Conservation (phyloP, 2,888 invertebrate genomes). For the Oscheius sp. region DNA sequence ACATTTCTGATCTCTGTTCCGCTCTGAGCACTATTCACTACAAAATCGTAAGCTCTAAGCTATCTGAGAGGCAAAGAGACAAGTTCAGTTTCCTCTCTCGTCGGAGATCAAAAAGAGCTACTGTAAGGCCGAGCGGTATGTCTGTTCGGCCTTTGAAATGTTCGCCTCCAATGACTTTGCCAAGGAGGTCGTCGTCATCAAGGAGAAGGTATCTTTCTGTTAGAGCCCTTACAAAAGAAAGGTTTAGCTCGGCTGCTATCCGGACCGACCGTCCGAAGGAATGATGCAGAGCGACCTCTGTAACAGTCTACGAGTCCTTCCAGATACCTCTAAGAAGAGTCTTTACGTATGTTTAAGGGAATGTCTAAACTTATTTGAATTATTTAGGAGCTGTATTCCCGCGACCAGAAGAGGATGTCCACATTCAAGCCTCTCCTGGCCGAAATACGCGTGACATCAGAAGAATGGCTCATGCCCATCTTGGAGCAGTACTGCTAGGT, state of each 20-base stretch:
- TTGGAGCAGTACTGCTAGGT: slow-evolving; percentile 15
- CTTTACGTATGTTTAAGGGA: background rate
- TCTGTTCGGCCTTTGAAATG: slow-evolving; percentile 23
- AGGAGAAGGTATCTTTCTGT: background rate
- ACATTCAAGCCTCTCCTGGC: slow-evolving; percentile 7
- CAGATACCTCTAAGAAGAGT: slow-evolving; percentile 1
- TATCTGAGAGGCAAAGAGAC: background rate
- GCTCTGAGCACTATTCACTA: slow-evolving; percentile 8
- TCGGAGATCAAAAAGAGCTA: slow-evolving; percentile 18
- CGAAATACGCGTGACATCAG: background rate
- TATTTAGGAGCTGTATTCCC: slow-evolving; percentile 4
- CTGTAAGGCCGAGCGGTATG: background rate
- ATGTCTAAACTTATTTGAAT: no score
- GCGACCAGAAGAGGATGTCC: slow-evolving; percentile 6
- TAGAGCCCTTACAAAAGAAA: background rate
- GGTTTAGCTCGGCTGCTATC: slow-evolving; percentile 27
- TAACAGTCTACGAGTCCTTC: slow-evolving; percentile 19
- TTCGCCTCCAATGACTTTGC: slow-evolving; percentile 22
- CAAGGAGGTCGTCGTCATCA: slow-evolving; percentile 21
- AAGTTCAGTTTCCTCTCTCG: slow-evolving; percentile 24
- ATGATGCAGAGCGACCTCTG: slow-evolving; percentile 2
- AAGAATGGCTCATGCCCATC: slow-evolving; percentile 18
- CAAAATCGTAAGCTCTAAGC: slow-evolving; percentile 14
- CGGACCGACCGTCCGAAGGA: slow-evolving; percentile 1
- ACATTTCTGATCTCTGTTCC: slow-evolving; percentile 4